Conservation (phyloP, 2,113 vertebrate species). For the Furnarius figulus region DNA sequence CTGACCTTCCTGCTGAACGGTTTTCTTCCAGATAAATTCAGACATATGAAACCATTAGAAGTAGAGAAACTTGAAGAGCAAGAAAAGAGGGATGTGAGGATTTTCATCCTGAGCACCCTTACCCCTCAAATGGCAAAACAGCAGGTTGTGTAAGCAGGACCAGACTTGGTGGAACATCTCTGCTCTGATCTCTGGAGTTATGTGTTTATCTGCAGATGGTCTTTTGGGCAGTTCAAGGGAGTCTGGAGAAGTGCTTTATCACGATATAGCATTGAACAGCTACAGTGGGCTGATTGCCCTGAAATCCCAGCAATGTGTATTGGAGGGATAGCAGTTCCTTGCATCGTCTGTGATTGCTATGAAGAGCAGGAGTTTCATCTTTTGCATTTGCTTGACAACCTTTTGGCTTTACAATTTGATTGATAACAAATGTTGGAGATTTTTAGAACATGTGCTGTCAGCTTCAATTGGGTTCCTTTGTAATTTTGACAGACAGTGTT, state of each 20-base stretch:
- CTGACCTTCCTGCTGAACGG: neutral
- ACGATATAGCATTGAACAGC: neutral
- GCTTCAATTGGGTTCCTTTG: neutral
- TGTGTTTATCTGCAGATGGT: neutral
- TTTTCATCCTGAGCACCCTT: neutral
- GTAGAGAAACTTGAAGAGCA: neutral
- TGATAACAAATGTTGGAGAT: neutral
- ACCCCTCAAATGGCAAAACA: neutral
- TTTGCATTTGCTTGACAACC: neutral
- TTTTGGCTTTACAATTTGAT: neutral
- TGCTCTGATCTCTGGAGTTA: neutral
- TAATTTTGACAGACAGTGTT: neutral
- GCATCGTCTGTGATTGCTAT: neutral
- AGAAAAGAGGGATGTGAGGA: neutral
- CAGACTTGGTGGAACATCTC: neutral
- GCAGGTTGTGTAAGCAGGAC: neutral
- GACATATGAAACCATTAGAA: neutral
- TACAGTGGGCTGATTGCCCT: neutral
- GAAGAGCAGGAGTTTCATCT: neutral
- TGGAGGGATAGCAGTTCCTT: neutral
- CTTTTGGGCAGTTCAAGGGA: neutral
- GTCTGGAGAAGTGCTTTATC: neutral
- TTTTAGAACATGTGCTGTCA: neutral
- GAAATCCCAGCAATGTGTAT: neutral
- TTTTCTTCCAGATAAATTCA: neutral